Evolutionary conservation across 2,888 invertebrate species (phyloP).

Genomic region (Thera obeliscata): DNA sequence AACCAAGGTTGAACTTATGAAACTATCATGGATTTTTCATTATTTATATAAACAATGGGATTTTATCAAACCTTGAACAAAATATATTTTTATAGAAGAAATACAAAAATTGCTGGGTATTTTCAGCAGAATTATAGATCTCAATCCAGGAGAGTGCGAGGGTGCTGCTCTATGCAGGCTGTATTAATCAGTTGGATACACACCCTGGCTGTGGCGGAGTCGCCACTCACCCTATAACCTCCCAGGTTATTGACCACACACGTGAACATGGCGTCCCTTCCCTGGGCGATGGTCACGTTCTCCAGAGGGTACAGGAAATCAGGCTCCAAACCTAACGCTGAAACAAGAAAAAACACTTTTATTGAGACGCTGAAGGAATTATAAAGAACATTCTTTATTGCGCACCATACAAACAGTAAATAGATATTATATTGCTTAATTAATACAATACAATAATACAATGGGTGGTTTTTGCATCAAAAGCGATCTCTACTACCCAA

Average conservation of each 20-base stretch:
- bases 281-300: slow-evolving; percentile 93
- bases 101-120: neutral
- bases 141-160: slow-evolving; percentile 70
- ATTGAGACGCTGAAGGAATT: neutral
- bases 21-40: too few relatives aligned
- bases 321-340: slow-evolving; percentile 90
- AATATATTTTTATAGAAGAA: neutral
- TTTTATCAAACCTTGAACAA: neutral
- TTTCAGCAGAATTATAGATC: slow-evolving; percentile 67
- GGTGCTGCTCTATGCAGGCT: slow-evolving; percentile 80
- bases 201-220: slow-evolving; percentile 93
- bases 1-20: too few relatives aligned
- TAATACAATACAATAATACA: too few relatives aligned
- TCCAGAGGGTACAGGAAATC: slow-evolving; percentile 91
- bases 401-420: too few relatives aligned
- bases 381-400: too few relatives aligned
- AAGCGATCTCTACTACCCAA: too few relatives aligned
- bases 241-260: slow-evolving; percentile 94
- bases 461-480: too few relatives aligned
- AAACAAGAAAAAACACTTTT: slow-evolving; percentile 60
- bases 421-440: too few relatives aligned
- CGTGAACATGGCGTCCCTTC: slow-evolving; percentile 92
- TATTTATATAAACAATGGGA: neutral
- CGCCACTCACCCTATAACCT: slow-evolving; percentile 96
- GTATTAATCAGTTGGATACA: slow-evolving; percentile 86